Evolutionary conservation across 2,797 vertebrate genomes (phyloP).

Genomic region (Neomorphus geoffroyi): DNA sequence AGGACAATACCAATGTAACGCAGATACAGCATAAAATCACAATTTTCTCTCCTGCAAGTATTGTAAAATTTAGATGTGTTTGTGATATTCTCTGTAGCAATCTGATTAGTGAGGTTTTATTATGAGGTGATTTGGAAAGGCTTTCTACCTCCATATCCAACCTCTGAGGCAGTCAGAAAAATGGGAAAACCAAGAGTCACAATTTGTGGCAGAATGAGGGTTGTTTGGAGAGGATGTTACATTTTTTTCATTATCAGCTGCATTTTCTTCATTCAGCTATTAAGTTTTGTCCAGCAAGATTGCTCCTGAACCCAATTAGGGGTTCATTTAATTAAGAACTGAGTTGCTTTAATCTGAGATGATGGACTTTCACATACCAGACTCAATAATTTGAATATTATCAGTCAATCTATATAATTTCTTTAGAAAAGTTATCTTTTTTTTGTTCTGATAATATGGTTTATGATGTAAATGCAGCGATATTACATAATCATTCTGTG

Average conservation of each 20-base stretch:
- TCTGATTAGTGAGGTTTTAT: neutral
- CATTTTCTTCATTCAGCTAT: neutral
- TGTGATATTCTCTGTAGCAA: neutral
- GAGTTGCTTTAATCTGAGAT: neutral
- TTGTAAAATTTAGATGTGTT: neutral
- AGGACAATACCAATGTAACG: neutral
- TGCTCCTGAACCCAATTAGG: neutral
- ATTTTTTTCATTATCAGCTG: neutral
- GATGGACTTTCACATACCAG: neutral
- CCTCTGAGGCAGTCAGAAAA: neutral
- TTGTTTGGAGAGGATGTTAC: neutral
- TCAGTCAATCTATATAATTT: neutral
- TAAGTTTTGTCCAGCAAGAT: slow-evolving; percentile 7
- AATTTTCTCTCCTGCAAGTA: neutral
- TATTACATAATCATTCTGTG: neutral
- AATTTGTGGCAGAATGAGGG: neutral
- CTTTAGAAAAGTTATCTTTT: neutral
- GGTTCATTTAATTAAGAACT: neutral
- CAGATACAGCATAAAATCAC: neutral
- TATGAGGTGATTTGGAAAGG: neutral
- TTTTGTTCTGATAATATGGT: neutral
- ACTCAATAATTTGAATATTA: neutral
- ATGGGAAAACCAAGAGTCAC: neutral
- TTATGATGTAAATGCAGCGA: neutral
- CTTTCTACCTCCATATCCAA: neutral